A percentile compares a stretch with the other conserved stretches of the same genome.
These are phyloP conservation scores for Yoshiicerus persimilis DNA, from an alignment of 1,140 invertebrate genomes.

Conservation along the genomic window DNA sequence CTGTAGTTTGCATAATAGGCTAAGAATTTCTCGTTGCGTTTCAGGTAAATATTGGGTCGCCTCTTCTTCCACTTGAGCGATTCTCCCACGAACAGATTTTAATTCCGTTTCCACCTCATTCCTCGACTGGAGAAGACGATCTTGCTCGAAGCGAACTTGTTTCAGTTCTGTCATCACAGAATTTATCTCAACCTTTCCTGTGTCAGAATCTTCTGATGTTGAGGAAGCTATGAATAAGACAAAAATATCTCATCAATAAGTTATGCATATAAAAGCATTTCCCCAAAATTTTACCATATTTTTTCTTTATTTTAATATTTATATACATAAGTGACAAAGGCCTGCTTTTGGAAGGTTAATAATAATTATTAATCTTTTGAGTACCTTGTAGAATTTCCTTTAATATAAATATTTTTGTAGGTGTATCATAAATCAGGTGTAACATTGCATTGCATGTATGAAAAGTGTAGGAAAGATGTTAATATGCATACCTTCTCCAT, in stretches of 20 bases:
- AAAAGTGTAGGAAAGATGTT: neutral
- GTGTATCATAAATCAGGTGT: neutral
- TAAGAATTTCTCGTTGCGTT: conserved; percentile 81
- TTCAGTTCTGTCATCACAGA: conserved; percentile 79
- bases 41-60: conserved; percentile 57
- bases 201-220: conserved; percentile 37
- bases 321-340: no score
- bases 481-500: conserved; percentile 33
- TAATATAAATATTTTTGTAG: no score
- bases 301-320: no score
- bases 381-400: no score
- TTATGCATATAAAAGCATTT: neutral
- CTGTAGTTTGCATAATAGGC: conserved; percentile 81
- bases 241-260: neutral
- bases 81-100: conserved; percentile 61
- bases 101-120: conserved; percentile 73
- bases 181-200: conserved; percentile 60
- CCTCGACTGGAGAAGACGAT: conserved; percentile 73
- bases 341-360: no score
- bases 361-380: no score
- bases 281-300: neutral
- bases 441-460: neutral
- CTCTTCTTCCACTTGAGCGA: conserved; percentile 76
- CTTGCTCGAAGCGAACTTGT: conserved; percentile 69
- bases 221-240: neutral